A percentile compares a stretch with the other conserved stretches of the same genome.
Conservation (phyloP, 2,797 vertebrate species). For the Lophius americanus region DNA sequence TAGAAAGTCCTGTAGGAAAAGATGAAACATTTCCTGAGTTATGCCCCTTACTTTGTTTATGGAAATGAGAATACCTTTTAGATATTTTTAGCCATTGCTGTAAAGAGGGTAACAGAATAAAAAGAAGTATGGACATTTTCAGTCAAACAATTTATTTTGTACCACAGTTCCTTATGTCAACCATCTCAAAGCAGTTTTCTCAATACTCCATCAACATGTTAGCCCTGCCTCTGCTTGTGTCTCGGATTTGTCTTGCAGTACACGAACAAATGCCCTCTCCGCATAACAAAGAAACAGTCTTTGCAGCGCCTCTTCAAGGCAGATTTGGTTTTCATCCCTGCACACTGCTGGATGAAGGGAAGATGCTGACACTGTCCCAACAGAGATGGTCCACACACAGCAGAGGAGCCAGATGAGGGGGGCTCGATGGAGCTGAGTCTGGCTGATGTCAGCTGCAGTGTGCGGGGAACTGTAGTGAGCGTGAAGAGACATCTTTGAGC, state of each 20-base stretch:
- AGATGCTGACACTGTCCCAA: conserved; percentile 57
- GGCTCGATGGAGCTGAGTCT: conserved; percentile 14
- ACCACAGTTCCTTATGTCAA: conserved; percentile 26
- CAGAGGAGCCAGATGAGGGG: not conserved
- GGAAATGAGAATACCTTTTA: no score
- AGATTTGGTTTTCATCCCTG: conserved; percentile 88
- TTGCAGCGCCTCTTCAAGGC: conserved; percentile 86
- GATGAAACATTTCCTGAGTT: no score
- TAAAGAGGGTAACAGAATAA: not conserved
- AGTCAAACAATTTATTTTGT: conserved; percentile 59
- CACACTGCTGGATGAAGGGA: conserved; percentile 52
- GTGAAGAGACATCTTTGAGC: conserved; percentile 58
- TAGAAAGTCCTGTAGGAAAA: no score
- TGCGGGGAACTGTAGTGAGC: conserved; percentile 30
- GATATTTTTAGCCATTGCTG: not conserved
- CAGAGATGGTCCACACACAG: conserved; percentile 40
- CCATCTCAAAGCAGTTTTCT: not conserved
- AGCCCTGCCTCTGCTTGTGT: conserved; percentile 92
- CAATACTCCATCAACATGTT: conserved; percentile 19
- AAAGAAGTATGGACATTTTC: not conserved
- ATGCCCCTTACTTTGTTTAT: no score
- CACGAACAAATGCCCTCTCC: conserved; percentile 87
- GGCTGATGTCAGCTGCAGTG: conserved; percentile 20
- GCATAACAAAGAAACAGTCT: conserved; percentile 89
- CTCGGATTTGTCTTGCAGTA: conserved; percentile 88